phyloP scores from a whole-genome alignment of 2,113 vertebrate genomes.

The Craseonycteris thonglongyai region DNA sequence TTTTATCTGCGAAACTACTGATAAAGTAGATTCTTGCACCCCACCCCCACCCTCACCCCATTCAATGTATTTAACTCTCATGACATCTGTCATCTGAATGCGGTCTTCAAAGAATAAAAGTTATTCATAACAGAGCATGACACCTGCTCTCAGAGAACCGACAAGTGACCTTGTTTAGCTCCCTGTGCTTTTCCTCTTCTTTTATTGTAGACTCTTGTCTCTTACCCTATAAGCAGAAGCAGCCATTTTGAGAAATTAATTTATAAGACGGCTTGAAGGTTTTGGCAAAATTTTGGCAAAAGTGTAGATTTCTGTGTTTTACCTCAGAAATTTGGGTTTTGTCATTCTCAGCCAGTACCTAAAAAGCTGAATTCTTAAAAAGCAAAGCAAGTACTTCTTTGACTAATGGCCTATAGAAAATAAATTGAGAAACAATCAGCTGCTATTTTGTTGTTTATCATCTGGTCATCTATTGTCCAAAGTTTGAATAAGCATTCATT shows the following conservation, averaged over 20 bases:
- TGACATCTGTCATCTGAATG: background rate
- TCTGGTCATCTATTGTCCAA: background rate
- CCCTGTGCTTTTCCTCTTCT: background rate
- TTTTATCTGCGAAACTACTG: background rate
- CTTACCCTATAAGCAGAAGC: background rate
- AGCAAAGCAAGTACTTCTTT: background rate
- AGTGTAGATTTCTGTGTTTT: background rate
- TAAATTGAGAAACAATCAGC: background rate
- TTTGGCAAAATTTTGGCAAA: background rate
- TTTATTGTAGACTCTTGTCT: background rate
- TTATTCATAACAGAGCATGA: background rate
- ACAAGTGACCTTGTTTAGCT: no score
- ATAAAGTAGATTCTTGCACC: background rate
- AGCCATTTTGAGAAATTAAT: background rate
- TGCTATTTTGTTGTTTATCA: background rate
- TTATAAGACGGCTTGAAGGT: background rate
- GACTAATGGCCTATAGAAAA: background rate
- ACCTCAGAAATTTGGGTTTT: background rate
- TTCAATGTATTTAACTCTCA: background rate
- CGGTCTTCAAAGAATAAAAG: background rate
- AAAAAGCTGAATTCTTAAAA: background rate
- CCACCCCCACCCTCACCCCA: background rate
- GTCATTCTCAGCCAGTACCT: background rate
- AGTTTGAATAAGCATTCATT: background rate
- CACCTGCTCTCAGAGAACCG: background rate